Conservation (phyloP, 2,888 invertebrate genomes). For the Brenthis ino region DNA sequence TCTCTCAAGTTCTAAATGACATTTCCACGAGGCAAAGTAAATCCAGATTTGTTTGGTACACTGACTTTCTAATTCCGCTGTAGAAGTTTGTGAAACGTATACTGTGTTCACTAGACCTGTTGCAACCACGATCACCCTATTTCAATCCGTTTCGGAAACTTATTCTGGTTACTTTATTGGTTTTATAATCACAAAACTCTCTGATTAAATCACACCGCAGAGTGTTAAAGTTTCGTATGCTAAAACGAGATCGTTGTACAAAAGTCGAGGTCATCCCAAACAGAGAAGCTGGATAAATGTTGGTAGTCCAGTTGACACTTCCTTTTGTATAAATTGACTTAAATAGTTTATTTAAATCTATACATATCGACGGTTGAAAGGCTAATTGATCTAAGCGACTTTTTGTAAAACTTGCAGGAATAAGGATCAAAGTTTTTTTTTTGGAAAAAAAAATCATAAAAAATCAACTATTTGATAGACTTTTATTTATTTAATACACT, state of each 20-base stretch:
- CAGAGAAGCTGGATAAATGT: slow-evolving; percentile 39
- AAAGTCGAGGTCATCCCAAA: slow-evolving; percentile 63
- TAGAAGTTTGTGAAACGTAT: slow-evolving; percentile 80
- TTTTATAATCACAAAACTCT: slow-evolving; percentile 74
- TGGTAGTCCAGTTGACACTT: slow-evolving; percentile 7
- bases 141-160: slow-evolving; percentile 75
- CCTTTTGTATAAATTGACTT: background rate
- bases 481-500: too few species aligned
- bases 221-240: slow-evolving; percentile 68
- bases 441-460: too few species aligned
- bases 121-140: slow-evolving; percentile 75
- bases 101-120: slow-evolving; percentile 74
- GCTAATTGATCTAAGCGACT: too few species aligned
- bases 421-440: too few species aligned
- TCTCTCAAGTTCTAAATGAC: slow-evolving; percentile 68
- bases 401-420: too few species aligned
- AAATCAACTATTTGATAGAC: too few species aligned
- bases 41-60: slow-evolving; percentile 73
- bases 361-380: too few species aligned
- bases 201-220: slow-evolving; percentile 78
- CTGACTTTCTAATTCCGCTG: slow-evolving; percentile 78
- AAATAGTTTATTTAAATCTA: background rate
- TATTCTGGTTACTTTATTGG: slow-evolving; percentile 54
- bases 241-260: slow-evolving; percentile 73
- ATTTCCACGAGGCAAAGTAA: slow-evolving; percentile 69